Percentiles rank a stretch among this genome's conserved stretches.
Evolutionary conservation across 2,888 invertebrate species (phyloP).

Genomic region (Caenorhabditis drosophilae): DNA sequence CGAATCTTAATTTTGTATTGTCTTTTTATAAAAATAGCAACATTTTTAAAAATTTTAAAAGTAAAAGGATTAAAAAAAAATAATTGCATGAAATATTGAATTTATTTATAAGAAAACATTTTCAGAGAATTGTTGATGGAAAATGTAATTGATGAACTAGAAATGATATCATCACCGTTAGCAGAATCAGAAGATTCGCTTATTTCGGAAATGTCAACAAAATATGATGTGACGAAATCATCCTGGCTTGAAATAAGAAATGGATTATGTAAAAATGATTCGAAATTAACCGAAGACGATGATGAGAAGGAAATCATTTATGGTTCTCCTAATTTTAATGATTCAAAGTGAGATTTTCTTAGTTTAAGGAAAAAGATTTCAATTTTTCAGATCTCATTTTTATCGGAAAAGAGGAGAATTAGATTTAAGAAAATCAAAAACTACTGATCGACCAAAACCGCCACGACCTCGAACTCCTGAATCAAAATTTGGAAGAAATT

Average conservation of each 20-base stretch:
- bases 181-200: slow-evolving; percentile 45
- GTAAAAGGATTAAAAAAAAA: too few relatives aligned
- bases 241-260: slow-evolving; percentile 34
- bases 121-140: slow-evolving; percentile 30
- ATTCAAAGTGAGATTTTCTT: slow-evolving; percentile 19
- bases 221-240: slow-evolving; percentile 29
- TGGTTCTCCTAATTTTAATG: slow-evolving; percentile 14
- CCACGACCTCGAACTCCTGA: slow-evolving; percentile 7
- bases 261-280: too few relatives aligned
- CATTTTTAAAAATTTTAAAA: too few relatives aligned
- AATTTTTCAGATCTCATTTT: not conserved
- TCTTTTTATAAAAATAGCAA: too few relatives aligned
- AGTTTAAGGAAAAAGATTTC: too few relatives aligned
- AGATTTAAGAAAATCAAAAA: slow-evolving; percentile 21
- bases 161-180: slow-evolving; percentile 41
- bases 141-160: slow-evolving; percentile 34
- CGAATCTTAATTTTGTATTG: too few relatives aligned
- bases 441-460: slow-evolving; percentile 15
- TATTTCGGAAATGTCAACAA: slow-evolving; percentile 39
- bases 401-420: slow-evolving; percentile 14
- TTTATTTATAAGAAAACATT: too few relatives aligned
- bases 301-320: slow-evolving; percentile 14
- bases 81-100: too few relatives aligned
- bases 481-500: not conserved
- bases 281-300: slow-evolving; percentile 11